Base-by-base conservation (phyloP, 2,888 invertebrate species). In the Scaptomyza cyrtandrae region DNA sequence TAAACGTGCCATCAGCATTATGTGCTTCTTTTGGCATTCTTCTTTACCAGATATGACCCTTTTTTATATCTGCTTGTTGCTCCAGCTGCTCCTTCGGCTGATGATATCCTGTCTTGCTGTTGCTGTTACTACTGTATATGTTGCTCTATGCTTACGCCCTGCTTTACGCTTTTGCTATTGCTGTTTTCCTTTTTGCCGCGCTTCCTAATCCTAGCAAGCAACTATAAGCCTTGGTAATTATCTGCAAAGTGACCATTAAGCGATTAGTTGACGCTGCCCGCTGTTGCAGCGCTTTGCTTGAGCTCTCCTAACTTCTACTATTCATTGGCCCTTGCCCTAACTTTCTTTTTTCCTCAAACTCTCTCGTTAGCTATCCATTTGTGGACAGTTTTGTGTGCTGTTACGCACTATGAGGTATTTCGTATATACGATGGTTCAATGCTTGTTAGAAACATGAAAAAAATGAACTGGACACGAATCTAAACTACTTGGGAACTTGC, bases 241-340 rank as follows among this genome's bases (percentile, higher is more conserved):
- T 89, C 90, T 90, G 90, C 90, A 88, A 90, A 89, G 90, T 90
- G 90, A 90, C 89, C 89, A 90, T 90, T 89, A 83, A 84, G 79
- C 80, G 89, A 89, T 90, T 89, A 90, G 90, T 83, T 80, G 81
- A 67, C 64, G 75, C 70, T 86, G 43, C 58, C 71, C 44, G 13
- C 46, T 31, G 31, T 52, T 29, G 58, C 52, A 33, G 45, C 49
- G n/a, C 48, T 43, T 31, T 55, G 29, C 27, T 24, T 73, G 11
- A 63, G 58, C 66, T 66, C 27, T 43, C 11, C 7, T 10, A 7
- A 27, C 41, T n/a, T 24, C 19, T 10, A n/a, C 49, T n/a, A 16
- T 29, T n/a, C 6, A 37, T n/a, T 37, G n/a, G 3, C 37, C 37
- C 35, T 9, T 31, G 10, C 33, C 33, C 10, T 33, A 33, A 33